Conservation (phyloP, 2,888 invertebrate genomes). For the Nomada flava region DNA sequence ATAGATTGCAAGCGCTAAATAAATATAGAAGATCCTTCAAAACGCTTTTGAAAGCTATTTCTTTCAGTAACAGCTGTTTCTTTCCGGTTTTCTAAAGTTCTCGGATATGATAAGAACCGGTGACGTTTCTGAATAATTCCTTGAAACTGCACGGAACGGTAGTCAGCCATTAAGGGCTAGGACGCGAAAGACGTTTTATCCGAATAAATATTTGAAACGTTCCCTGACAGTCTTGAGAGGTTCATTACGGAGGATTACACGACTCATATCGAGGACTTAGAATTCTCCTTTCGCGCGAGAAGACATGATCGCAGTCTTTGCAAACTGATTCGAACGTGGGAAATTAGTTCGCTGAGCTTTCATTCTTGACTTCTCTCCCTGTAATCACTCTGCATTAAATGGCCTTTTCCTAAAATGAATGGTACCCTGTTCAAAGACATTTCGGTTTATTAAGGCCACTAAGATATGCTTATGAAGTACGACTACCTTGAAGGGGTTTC, state of each 20-base stretch:
- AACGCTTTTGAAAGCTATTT: conserved; percentile 16
- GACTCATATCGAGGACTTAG: conserved; percentile 81
- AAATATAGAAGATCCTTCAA: conserved; percentile 30
- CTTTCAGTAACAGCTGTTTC: conserved; percentile 41
- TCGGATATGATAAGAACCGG: conserved; percentile 44
- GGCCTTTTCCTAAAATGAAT: conserved; percentile 16
- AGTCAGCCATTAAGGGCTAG: conserved; percentile 64
- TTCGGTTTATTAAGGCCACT: conserved; percentile 5
- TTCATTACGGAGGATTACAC: conserved; percentile 81
- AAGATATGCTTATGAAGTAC: neutral
- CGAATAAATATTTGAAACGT: conserved; percentile 79
- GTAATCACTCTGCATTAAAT: conserved; percentile 27
- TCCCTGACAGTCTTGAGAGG: conserved; percentile 77
- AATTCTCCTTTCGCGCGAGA: conserved; percentile 74
- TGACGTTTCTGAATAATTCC: conserved; percentile 68
- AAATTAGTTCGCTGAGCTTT: conserved; percentile 75
- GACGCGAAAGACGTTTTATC: conserved; percentile 71
- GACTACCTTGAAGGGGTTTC: neutral
- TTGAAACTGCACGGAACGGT: conserved; percentile 53
- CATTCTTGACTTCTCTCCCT: conserved; percentile 46
- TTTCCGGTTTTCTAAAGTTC: conserved; percentile 35
- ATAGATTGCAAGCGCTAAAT: neutral
- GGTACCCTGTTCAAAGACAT: neutral
- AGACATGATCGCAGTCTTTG: conserved; percentile 76
- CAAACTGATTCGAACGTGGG: conserved; percentile 71